phyloP scores from a whole-genome alignment of 2,888 invertebrate genomes.

The Ennomos quercinarius region DNA sequence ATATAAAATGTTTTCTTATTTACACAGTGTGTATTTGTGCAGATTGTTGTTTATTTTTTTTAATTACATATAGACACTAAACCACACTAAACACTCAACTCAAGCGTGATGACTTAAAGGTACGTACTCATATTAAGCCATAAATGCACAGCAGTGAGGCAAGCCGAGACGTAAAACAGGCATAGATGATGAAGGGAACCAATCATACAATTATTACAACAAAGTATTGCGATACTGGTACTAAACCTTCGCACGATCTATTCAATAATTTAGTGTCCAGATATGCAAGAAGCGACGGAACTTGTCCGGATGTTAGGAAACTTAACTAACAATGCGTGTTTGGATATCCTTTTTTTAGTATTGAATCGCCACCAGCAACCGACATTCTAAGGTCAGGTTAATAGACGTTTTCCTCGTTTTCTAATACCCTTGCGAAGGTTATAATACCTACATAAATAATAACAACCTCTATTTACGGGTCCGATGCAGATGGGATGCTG shows the following conservation, averaged over 20 bases:
- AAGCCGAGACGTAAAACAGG: slow-evolving; percentile 8
- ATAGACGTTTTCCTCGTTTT: slow-evolving; percentile 70
- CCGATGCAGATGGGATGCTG: slow-evolving; percentile 18
- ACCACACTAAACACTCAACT: too few species aligned
- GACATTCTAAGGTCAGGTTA: slow-evolving; percentile 55
- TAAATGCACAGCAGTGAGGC: slow-evolving; percentile 9
- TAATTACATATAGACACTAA: too few species aligned
- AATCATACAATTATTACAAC: slow-evolving; percentile 22
- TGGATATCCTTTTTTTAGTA: slow-evolving; percentile 45
- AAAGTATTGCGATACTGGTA: slow-evolving; percentile 12
- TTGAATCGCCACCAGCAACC: slow-evolving; percentile 40
- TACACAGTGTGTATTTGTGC: too few species aligned
- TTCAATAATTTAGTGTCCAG: slow-evolving; percentile 10
- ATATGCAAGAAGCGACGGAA: slow-evolving; percentile 14
- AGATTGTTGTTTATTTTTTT: too few species aligned
- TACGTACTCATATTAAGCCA: background rate
- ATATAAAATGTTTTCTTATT: too few species aligned
- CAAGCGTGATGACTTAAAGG: too few species aligned
- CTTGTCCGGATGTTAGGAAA: slow-evolving; percentile 27
- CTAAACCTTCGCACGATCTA: slow-evolving; percentile 16
- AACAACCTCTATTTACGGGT: slow-evolving; percentile 16
- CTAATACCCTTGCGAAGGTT: slow-evolving; percentile 61
- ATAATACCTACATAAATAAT: slow-evolving; percentile 25
- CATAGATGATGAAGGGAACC: slow-evolving; percentile 10
- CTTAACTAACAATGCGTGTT: slow-evolving; percentile 24